Conservation (phyloP, 92 coral and sea anemone species). For the Actinernus sp. region DNA sequence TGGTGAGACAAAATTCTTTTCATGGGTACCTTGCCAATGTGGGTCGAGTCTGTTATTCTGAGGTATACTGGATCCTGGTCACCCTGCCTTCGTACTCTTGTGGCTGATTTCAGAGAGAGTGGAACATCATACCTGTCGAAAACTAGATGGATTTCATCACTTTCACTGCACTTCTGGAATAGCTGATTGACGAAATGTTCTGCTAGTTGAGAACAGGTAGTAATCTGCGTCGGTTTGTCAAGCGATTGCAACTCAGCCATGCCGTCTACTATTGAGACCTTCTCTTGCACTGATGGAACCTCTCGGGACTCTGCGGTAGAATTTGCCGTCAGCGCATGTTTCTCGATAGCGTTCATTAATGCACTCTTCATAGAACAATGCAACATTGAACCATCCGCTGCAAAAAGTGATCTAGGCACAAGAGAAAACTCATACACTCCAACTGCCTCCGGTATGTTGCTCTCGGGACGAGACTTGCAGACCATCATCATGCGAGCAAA, state of each 20-base stretch:
- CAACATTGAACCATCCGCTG: slow-evolving; percentile 27
- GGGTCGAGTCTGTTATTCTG: slow-evolving; percentile 34
- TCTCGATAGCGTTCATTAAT: slow-evolving; percentile 17
- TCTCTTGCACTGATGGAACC: not conserved
- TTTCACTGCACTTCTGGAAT: slow-evolving; percentile 9
- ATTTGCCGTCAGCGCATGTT: not conserved
- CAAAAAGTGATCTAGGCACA: slow-evolving; percentile 28
- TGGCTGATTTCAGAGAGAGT: slow-evolving; percentile 28
- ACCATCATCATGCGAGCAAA: slow-evolving; percentile 36
- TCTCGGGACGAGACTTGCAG: slow-evolving; percentile 5
- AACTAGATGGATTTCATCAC: slow-evolving; percentile 31
- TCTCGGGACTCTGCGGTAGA: not conserved
- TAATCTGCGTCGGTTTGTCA: slow-evolving; percentile 41
- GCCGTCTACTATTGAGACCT: slow-evolving; percentile 38
- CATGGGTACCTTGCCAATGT: slow-evolving; percentile 21
- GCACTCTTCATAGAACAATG: slow-evolving; percentile 21
- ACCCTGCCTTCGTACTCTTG: slow-evolving; percentile 26
- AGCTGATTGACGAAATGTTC: slow-evolving; percentile 30
- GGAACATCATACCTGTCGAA: slow-evolving; percentile 51
- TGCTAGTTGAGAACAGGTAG: slow-evolving; percentile 38
- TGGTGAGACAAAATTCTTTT: slow-evolving; percentile 31
- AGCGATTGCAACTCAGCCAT: slow-evolving; percentile 63
- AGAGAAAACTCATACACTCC: slow-evolving; percentile 34
- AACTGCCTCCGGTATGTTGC: slow-evolving; percentile 32
- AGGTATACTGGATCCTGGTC: slow-evolving; percentile 22